Conservation (phyloP, 2,888 invertebrate species). For the Agrypnus murinus region DNA sequence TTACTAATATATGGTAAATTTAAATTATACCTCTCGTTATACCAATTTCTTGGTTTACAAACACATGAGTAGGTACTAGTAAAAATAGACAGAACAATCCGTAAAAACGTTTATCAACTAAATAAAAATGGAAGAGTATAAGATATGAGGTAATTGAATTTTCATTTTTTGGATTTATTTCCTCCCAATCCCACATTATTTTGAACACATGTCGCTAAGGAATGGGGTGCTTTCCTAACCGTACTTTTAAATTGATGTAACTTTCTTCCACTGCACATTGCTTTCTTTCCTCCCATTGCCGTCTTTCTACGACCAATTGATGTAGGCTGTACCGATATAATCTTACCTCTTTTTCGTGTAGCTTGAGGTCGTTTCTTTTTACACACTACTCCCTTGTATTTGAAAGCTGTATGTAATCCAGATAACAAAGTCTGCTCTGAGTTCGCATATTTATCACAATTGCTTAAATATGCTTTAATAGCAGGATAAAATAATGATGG, state of each 20-base stretch:
- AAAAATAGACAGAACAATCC: too few species aligned
- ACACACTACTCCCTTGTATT: not conserved
- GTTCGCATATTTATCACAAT: not conserved
- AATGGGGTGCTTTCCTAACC: not conserved
- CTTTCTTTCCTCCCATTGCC: not conserved
- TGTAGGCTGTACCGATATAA: conserved; percentile 10
- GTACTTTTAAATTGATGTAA: not conserved
- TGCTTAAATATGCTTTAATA: not conserved
- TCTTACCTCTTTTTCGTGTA: not conserved
- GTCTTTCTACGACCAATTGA: conserved; percentile 6
- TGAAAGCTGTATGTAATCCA: not conserved
- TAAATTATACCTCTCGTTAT: too few species aligned
- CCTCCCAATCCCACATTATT: conserved; percentile 1
- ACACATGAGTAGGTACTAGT: too few species aligned
- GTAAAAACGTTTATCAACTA: too few species aligned
- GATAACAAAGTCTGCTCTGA: not conserved
- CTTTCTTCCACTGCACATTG: not conserved
- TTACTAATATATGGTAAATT: too few species aligned
- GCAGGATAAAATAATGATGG: not conserved
- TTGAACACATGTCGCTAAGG: conserved; percentile 3
- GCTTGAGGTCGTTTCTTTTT: not conserved
- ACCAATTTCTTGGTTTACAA: too few species aligned
- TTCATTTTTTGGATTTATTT: conserved; percentile 25
- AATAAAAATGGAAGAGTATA: too few species aligned
- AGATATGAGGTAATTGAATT: too few species aligned